Evolutionary conservation across 2,888 invertebrate genomes (phyloP), one percentile per base, ranked within the genome.

Genomic region (Vesta saturnalis): DNA sequence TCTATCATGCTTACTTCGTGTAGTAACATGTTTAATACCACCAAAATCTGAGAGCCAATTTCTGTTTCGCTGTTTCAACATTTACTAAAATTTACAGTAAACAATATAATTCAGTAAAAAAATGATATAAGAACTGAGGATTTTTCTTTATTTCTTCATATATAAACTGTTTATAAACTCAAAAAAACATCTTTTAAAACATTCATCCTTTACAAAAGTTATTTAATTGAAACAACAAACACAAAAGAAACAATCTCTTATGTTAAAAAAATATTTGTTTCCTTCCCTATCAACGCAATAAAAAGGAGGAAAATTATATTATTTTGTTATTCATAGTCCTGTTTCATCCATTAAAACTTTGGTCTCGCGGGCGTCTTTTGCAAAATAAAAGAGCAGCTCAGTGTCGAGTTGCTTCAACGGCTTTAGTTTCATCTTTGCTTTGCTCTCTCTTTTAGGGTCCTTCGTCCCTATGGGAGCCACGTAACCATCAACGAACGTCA

Each of bases 251-350:
- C 60, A n/a, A 64, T 35, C 59, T n/a, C 55, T 54, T 60, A 46
- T 54, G 22, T 18, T 52, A 54, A 64, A 56, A 65, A 65, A 46
- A 65, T 65, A 60, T 65, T 55, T 60, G 65, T 60, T 23, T 64
- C 54, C 49, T 57, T 43, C 30, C 46, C 62, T 62, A 67, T 64
- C 56, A 49, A 22, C 21, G 74, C 74, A 76, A 75, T 75, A 79
- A 77, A 77, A 76, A 73, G 52, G 3, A 39, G 64, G 71, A 72
- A 79, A 80, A 80, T 80, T 76, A 78, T 78, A 79, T 80, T 79
- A 79, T 79, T 79, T 79, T 78, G 79, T 78, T 79, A 81, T 81
- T 80, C 79, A 80, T 77, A 75, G 78, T 75, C 75, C 77, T 78
- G 76, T 77, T 75, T 75, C 78, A 76, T 78, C 79, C 79, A 80